These are phyloP conservation scores for Gerris buenoi DNA, from an alignment of 1,140 invertebrate genomes.

Conservation along the genomic window DNA sequence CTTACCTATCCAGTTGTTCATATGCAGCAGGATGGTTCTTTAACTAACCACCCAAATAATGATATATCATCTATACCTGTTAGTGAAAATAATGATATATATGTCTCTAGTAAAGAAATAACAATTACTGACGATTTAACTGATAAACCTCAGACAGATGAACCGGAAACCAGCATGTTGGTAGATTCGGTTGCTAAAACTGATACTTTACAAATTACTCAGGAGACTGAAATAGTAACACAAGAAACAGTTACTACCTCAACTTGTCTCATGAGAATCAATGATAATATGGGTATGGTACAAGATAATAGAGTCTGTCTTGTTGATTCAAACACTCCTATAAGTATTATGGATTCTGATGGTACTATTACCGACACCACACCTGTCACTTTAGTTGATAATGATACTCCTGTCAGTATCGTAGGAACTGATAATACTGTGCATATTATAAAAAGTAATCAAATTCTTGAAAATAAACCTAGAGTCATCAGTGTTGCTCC, in stretches of 20 bases:
- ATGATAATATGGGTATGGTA: not conserved
- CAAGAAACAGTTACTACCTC: not conserved
- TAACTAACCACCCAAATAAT: not conserved
- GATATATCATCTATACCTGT: not conserved
- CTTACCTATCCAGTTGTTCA: conserved; percentile 3
- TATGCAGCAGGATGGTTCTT: not conserved
- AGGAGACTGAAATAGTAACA: not conserved
- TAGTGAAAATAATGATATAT: not conserved
- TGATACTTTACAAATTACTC: not conserved
- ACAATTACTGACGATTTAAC: not conserved
- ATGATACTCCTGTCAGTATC: too few species aligned
- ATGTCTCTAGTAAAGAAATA: not conserved
- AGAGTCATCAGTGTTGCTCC: not conserved
- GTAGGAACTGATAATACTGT: not conserved
- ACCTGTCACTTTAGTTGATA: too few species aligned
- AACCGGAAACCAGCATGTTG: not conserved
- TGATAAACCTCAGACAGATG: not conserved
- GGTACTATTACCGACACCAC: not conserved
- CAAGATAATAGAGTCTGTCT: not conserved
- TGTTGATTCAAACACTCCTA: not conserved
- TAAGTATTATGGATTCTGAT: not conserved
- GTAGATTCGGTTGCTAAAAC: too few species aligned
- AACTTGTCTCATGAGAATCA: not conserved
- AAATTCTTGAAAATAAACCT: not conserved
- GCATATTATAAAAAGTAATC: not conserved